Conservation (phyloP, 2,888 invertebrate genomes). For the Sminthurides aquaticus region DNA sequence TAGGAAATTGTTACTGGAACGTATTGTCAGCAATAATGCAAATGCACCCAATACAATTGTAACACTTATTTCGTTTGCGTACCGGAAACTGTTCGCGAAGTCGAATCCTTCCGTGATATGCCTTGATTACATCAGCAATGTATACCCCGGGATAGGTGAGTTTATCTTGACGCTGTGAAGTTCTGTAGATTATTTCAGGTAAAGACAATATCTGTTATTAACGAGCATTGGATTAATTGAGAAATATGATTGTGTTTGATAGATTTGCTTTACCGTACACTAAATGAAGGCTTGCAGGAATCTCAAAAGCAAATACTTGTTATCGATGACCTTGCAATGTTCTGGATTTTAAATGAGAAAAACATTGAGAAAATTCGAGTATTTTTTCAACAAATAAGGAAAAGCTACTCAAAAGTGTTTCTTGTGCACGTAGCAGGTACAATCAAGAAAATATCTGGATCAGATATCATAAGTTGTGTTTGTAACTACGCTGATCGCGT, state of each 20-base stretch:
- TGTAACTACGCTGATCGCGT: constrained; percentile 14
- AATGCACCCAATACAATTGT: not conserved
- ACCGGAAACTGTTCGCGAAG: not conserved
- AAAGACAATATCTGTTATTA: not conserved
- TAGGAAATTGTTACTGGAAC: constrained; percentile 23
- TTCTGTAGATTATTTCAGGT: constrained; percentile 13
- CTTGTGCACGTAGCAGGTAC: constrained; percentile 11
- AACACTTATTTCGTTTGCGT: constrained; percentile 2
- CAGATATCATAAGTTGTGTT: not conserved
- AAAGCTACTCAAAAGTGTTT: constrained; percentile 10
- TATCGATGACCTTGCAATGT: constrained; percentile 33
- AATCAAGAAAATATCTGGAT: not conserved
- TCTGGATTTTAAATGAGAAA: constrained; percentile 22
- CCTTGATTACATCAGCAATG: constrained; percentile 4
- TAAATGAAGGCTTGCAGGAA: not conserved
- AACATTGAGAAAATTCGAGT: not conserved
- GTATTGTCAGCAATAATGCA: constrained; percentile 7
- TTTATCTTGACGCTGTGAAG: not conserved
- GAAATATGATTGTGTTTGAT: constrained; percentile 3
- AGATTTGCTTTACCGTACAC: constrained; percentile 1
- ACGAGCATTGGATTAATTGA: not conserved
- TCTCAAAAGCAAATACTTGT: constrained; percentile 25
- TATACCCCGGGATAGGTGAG: constrained; percentile 13
- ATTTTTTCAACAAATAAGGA: constrained; percentile 12
- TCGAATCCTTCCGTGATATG: not conserved